Base-by-base conservation (phyloP, 1,140 invertebrate genomes). In the Hetaerina americana region DNA sequence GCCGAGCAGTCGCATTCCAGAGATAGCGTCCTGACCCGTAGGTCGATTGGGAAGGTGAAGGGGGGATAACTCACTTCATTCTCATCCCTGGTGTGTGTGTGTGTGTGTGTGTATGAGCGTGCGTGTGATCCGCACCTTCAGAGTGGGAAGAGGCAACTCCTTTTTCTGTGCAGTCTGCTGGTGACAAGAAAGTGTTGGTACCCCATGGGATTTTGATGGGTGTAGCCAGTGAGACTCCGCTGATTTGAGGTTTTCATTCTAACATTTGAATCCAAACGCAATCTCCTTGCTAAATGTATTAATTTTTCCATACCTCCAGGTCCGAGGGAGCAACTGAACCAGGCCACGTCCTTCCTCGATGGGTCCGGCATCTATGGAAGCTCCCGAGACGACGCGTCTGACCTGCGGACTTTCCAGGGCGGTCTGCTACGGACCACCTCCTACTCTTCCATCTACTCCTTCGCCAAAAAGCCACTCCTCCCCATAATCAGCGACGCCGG, bases 261-360 rank as follows among this genome's bases (percentile, higher is more conserved):
- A 15, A 15, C 18, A 40, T 70, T n/a, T n/a, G n/a, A n/a, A n/a
- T 29, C 27, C 0, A 27, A 6, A 24, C 5, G 71, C n/a, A n/a
- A n/a, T n/a, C n/a, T n/a, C n/a, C n/a, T n/a, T n/a, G n/a, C n/a
- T n/a, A n/a, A n/a, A n/a, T n/a, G n/a, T n/a, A 57, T 57, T 22
- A 57, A 12, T 57, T 57, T 57, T 57, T 57, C 22, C 22, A 57
- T 12, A 12, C 49, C 12, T 12, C 18, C 74, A 86, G 89, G 87
- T 24, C 89, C 90, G 10, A 82, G 95, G 8, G 88, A 97, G 79
- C 96, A 98, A 78, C 80, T 97, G 24, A 95, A 94, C 81, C 92
- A 95, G 81, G 90, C 93, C 0, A 94, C 94, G 0, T 86, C 92
- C 0, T 98, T 89, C 78, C 88, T 99, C 22, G 96, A 99, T 80